A percentile compares a stretch with the other conserved stretches of the same genome.
These are phyloP conservation scores for Mormyrus lacerda DNA, from an alignment of 2,113 vertebrate genomes.

Conservation along the genomic window DNA sequence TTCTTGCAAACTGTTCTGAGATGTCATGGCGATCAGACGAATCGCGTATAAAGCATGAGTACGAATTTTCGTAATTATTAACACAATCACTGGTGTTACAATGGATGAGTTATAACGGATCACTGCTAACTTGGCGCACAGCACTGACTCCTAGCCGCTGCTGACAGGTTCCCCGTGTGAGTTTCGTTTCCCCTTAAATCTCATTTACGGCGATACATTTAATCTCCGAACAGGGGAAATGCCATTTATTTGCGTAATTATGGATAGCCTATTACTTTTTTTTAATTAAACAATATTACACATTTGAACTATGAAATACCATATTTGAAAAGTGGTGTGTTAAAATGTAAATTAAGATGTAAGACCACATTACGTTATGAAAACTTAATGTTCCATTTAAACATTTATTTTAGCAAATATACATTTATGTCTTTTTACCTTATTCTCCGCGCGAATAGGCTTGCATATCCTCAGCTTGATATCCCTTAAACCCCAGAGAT, in stretches of 20 bases:
- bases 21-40: not conserved
- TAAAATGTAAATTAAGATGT: not conserved
- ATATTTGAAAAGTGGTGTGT: not conserved
- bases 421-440: not conserved
- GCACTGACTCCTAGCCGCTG: not conserved
- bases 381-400: not conserved
- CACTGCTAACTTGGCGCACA: not conserved
- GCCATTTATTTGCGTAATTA: not conserved
- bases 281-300: not conserved
- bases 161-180: not conserved
- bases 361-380: not conserved
- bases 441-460: not conserved
- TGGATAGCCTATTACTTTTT: not conserved
- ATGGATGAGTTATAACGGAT: not conserved
- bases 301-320: not conserved
- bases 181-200: not conserved
- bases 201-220: not conserved
- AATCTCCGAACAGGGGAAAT: not conserved
- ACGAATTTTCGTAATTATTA: not conserved
- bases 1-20: not conserved
- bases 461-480: not conserved
- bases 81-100: not conserved
- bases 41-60: not conserved
- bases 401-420: not conserved
- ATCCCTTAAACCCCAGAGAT: not conserved